Evolutionary conservation across 1,140 invertebrate species (phyloP).

Genomic region (Leptestheria dahalacensis): DNA sequence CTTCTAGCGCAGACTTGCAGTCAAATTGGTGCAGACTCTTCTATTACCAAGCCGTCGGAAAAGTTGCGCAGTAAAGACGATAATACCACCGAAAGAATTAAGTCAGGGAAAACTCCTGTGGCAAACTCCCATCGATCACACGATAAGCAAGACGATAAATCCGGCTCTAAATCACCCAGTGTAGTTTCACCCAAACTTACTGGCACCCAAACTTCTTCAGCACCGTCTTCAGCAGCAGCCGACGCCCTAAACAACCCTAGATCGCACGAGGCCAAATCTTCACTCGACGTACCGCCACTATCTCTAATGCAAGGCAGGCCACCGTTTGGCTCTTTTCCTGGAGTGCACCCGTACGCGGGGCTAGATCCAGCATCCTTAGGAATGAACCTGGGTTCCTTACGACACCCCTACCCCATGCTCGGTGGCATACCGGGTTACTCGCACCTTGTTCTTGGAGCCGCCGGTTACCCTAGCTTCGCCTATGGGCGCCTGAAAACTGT

Average conservation of each 20-base stretch:
- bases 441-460: neutral
- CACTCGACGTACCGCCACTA: neutral
- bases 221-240: neutral
- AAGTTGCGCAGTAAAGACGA: neutral
- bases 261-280: neutral
- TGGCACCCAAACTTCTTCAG: neutral
- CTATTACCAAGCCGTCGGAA: slow-evolving; percentile 49
- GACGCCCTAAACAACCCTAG: neutral
- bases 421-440: neutral
- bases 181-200: neutral
- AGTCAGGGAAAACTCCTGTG: neutral
- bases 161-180: neutral
- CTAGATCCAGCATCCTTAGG: neutral
- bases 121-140: neutral
- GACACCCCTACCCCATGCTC: neutral
- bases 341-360: slow-evolving; percentile 1
- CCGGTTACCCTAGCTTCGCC: neutral
- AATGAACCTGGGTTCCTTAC: neutral
- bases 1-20: slow-evolving; percentile 93
- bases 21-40: slow-evolving; percentile 87
- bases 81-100: neutral
- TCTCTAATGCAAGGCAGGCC: neutral
- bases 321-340: neutral
- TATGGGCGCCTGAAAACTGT: neutral
- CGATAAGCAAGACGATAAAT: neutral